Evolutionary conservation across 2,888 invertebrate species (phyloP).

Genomic region (Noctua fimbriata): DNA sequence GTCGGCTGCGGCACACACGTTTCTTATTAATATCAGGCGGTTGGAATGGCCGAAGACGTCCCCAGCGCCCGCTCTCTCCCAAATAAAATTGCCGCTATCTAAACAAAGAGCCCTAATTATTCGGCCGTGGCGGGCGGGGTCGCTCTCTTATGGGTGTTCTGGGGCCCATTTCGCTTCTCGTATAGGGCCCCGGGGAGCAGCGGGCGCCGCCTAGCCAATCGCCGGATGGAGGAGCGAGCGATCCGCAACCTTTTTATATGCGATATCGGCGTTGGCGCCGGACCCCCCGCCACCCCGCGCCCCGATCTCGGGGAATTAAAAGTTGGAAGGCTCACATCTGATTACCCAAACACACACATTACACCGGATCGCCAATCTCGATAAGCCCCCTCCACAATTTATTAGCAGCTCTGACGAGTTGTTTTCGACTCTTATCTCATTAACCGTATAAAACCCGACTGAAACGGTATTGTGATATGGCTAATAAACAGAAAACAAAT

Average conservation of each 20-base stretch:
- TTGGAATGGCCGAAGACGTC: constrained; percentile 89
- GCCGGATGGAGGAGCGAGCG: constrained; percentile 89
- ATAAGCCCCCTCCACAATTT: constrained; percentile 86
- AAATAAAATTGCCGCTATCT: constrained; percentile 91
- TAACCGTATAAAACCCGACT: constrained; percentile 69
- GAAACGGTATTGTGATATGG: constrained; percentile 68
- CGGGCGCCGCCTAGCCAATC: constrained; percentile 92
- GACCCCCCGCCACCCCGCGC: constrained; percentile 78
- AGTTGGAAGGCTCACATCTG: constrained; percentile 87
- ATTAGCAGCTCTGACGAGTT: constrained; percentile 82
- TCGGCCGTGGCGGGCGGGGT: constrained; percentile 92
- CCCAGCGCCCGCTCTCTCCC: constrained; percentile 89
- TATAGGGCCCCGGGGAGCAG: constrained; percentile 91
- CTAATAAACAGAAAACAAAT: constrained; percentile 59
- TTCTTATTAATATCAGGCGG: constrained; percentile 90
- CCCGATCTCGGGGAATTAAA: constrained; percentile 85
- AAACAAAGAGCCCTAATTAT: constrained; percentile 92
- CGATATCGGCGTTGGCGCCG: constrained; percentile 88
- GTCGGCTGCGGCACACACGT: constrained; percentile 82
- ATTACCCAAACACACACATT: constrained; percentile 88
- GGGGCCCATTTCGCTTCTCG: constrained; percentile 92
- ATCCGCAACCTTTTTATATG: constrained; percentile 90
- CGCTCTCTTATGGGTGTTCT: constrained; percentile 93
- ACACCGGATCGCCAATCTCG: constrained; percentile 85
- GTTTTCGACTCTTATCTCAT: constrained; percentile 80